These are phyloP conservation scores for Thereva unica DNA, from an alignment of 2,888 invertebrate species.

Conservation along the genomic window DNA sequence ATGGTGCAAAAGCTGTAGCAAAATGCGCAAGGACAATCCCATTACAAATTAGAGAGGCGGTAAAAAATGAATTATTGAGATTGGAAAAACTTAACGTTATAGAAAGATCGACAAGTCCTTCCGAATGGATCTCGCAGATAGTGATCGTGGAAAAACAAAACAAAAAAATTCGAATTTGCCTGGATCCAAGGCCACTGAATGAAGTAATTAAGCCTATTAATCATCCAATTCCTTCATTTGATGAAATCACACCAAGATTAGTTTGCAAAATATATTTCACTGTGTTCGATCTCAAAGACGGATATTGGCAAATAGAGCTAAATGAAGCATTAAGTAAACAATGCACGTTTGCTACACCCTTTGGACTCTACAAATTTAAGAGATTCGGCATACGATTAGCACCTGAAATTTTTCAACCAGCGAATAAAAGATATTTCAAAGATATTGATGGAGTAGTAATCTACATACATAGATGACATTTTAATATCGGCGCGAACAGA, in stretches of 20 bases:
- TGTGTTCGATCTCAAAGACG: slow-evolving; percentile 40
- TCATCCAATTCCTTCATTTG: slow-evolving; percentile 39
- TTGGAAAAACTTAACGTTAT: no score
- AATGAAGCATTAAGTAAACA: slow-evolving; percentile 35
- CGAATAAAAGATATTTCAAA: slow-evolving; percentile 41
- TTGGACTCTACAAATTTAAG: slow-evolving; percentile 39
- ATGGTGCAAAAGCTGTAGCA: neutral
- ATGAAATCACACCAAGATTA: slow-evolving; percentile 38
- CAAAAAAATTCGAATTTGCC: slow-evolving; percentile 34
- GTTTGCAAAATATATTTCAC: slow-evolving; percentile 31
- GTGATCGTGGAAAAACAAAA: slow-evolving; percentile 24
- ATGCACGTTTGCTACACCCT: slow-evolving; percentile 40
- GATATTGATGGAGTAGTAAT: slow-evolving; percentile 44
- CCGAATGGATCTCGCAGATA: slow-evolving; percentile 33
- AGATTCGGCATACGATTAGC: slow-evolving; percentile 43
- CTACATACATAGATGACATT: slow-evolving; percentile 50
- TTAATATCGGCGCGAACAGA: slow-evolving; percentile 33
- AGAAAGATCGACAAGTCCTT: no score
- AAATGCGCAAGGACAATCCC: slow-evolving; percentile 17
- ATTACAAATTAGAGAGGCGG: neutral
- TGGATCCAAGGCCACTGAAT: slow-evolving; percentile 39
- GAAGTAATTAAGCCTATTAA: slow-evolving; percentile 35
- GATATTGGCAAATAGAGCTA: slow-evolving; percentile 40
- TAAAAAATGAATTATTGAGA: no score
- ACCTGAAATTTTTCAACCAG: slow-evolving; percentile 44